Base-by-base conservation (phyloP, 37 sponge, comb jelly and placozoan genomes). In the Tethya wilhelma region DNA sequence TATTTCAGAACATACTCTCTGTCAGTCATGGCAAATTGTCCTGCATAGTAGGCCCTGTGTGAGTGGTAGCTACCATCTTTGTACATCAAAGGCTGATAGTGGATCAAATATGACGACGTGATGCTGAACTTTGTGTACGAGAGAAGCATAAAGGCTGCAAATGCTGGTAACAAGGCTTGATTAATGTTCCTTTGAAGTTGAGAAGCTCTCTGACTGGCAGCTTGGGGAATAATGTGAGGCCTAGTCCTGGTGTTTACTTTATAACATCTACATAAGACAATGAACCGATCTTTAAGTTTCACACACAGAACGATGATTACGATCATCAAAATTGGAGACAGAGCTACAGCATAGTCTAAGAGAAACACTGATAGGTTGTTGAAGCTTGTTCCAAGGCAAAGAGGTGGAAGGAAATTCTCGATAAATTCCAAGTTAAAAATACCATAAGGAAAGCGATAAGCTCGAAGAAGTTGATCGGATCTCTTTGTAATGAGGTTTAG, bases 311-410 rank as follows among this genome's bases (percentile, higher is more conserved):
- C 22, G 26, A 74, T 42, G 2, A 65, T 29, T 5, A 73, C 7
- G 37, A 88, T 75, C 78, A 88, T 74, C 38, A 88, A 41, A 0
- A 88, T 63, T 6, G 88, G 88, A n/a, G 57, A 81, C 9, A 88
- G 28, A 25, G 82, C 88, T 2, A 88, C 75, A 2, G 20, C 43
- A 26, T 81, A 81, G 17, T 76, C 41, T 4, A 88, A n/a, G 6
- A 37, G 34, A 20, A 75, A 30, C 8, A 62, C 55, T 22, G 69
- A 44, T 17, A 88, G 69, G 0, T 77, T 44, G 41, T 56, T 77
- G 57, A 81, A 22, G 1, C 23, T 60, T 0, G 49, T 3, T 2
- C 46, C 32, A 23, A 81, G 9, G 70, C 82, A 81, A 30, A 81
- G 33, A 1, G 77, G 77, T 30, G 29, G 31, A 11, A 73, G 33